Base-by-base conservation (phyloP, 2,888 invertebrate species). In the Patella ulyssiponensis region DNA sequence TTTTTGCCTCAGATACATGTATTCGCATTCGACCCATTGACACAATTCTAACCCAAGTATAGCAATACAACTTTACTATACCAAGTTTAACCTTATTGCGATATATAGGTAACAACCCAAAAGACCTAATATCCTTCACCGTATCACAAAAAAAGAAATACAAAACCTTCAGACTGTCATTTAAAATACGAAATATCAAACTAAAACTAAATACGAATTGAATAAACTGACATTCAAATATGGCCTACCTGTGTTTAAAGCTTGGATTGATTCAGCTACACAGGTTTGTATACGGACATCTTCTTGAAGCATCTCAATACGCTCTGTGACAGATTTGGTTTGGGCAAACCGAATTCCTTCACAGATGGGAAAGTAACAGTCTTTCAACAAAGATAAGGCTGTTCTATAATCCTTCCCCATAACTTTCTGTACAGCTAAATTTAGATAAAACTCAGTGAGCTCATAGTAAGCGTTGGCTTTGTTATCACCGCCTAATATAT, bases 201-300 rank as follows among this genome's bases (percentile, higher is more conserved):
- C 9, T 44, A 44, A 44, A 44, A 9, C 44, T 44, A 44, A 44
- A 44, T 44, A 9, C 44, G 44, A 44, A 44, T 44, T 9, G 44
- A 44, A 44, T 44, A 44, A 44, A 7, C 7, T 44, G 44, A 44
- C 9, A 44, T 9, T 44, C 44, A 7, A 44, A 44, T 44, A 44
- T 5, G 23, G 14, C 64, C 20, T 78, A 85, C 85, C 85, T 73
- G 79, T 83, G 52, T 78, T 76, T 69, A 79, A 76, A 14, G 85
- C 83, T 71, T 85, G 80, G 51, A 81, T 73, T 9, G 83, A 79
- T 56, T 83, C 81, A 1, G 83, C 83, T 20, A 83, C 71, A 71
- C 80, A 83, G 7, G 74, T 80, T 20, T 85, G 82, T 77, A 83
- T 82, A 3, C 69, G 33, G 23, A 83, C 75, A 52, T 85, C 85